Base-by-base conservation (phyloP, 2,797 vertebrate genomes). In the Aldrovandia affinis region DNA sequence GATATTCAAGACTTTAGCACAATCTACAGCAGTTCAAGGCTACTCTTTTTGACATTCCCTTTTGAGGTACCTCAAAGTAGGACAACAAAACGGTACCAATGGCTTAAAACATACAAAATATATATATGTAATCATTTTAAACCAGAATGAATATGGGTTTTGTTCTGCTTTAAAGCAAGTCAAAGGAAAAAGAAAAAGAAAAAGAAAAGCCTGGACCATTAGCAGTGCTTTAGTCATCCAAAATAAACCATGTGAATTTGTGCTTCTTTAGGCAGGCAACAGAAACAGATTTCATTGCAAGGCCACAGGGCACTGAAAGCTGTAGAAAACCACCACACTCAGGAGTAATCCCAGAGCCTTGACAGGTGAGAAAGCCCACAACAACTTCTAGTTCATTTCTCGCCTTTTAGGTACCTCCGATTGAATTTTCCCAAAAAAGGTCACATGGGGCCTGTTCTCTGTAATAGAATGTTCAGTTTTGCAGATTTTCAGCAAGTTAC, bases 131-230 rank as follows among this genome's bases (percentile, higher is more conserved):
- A 57, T 57, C 63, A 68, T 68, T 33, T 33, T 12, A 68, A 68
- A 33, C 63, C 30, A 1, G 28, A 14, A 12, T 30, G 28, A 33
- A 33, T 25, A 36, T 68, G 12, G 28, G 12, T 91, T 92, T 90
- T 92, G 91, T 90, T 84, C 88, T 15, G 83, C 81, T 86, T 84
- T 83, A 88, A 91, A 88, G 88, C 91, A 89, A 90, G 90, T 81
- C 80, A 87, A 82, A 28, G 85, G 91, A 90, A 90, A 92, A 84
- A 88, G 90, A 89, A 83, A 86, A 81, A 87, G 89, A 86, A 85
- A 86, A 90, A 92, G 91, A 82, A 88, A 81, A 88, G 20, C 75
- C 86, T 50, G 87, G 80, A 81, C 44, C 22, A 44, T 8, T 28
- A 7, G 28, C 52, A 83, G 79, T 42, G 54, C 54, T 33, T 85